phyloP scores from a whole-genome alignment of 2,888 invertebrate species.

The Oligia fasciuncula region DNA sequence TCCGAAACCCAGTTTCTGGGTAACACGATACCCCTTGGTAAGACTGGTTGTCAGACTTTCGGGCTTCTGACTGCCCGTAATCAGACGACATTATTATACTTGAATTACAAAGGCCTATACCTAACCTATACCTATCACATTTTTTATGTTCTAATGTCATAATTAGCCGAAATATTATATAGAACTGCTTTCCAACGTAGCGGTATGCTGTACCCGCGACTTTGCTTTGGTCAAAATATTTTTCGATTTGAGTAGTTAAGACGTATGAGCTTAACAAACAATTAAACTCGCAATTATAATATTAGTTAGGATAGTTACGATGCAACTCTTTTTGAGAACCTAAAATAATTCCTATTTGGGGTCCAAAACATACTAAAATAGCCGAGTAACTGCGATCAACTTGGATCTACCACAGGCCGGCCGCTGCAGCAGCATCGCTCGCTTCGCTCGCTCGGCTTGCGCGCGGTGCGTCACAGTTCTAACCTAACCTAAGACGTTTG shows the following conservation, averaged over 20 bases:
- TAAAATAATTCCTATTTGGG: background rate
- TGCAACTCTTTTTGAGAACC: background rate
- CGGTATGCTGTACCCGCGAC: background rate
- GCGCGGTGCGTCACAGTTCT: background rate
- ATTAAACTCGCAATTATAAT: too few species aligned
- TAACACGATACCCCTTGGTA: too few species aligned
- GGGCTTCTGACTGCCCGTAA: too few species aligned
- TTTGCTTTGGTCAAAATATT: background rate
- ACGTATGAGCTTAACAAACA: too few species aligned
- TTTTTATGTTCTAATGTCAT: background rate
- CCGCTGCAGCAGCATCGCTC: background rate
- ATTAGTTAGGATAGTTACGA: too few species aligned
- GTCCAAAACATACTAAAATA: background rate
- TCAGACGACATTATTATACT: slow-evolving; percentile 7
- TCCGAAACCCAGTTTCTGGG: too few species aligned
- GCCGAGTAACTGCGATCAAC: background rate
- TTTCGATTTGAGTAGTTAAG: too few species aligned
- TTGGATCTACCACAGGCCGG: background rate
- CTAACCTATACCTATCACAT: too few species aligned
- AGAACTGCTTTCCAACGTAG: background rate
- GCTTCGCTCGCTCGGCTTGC: background rate
- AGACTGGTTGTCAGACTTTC: too few species aligned
- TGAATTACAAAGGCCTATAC: slow-evolving; percentile 1
- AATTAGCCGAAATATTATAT: background rate
- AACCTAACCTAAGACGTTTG: background rate